phyloP scores from a whole-genome alignment of 2,888 invertebrate genomes.

The Tillus elongatus region DNA sequence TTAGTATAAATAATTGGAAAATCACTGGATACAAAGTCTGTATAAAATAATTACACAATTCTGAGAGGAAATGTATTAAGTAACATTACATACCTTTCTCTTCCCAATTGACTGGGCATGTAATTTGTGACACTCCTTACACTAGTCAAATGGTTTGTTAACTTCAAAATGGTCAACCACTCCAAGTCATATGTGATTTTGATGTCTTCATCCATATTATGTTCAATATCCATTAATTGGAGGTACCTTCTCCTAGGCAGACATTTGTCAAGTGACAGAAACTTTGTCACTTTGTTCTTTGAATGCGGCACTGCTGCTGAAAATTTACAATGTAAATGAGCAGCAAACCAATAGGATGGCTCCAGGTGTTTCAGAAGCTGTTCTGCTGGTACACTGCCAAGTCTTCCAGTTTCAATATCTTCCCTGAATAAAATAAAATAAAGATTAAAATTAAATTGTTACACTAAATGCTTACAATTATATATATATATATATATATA shows the following conservation, averaged over 20 bases:
- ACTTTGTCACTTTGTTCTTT: slow-evolving; percentile 59
- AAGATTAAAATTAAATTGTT: too few relatives aligned
- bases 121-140: slow-evolving; percentile 60
- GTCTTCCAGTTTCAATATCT: slow-evolving; percentile 67
- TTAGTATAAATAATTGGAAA: too few relatives aligned
- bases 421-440: slow-evolving; percentile 48
- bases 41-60: background rate
- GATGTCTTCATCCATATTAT: slow-evolving; percentile 47
- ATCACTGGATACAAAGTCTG: too few relatives aligned
- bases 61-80: too few relatives aligned
- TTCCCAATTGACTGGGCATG: slow-evolving; percentile 71
- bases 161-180: slow-evolving; percentile 82
- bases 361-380: slow-evolving; percentile 71
- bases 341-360: slow-evolving; percentile 93
- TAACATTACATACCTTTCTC: slow-evolving; percentile 63
- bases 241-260: slow-evolving; percentile 80
- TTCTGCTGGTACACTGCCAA: slow-evolving; percentile 84
- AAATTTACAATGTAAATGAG: slow-evolving; percentile 95
- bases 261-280: slow-evolving; percentile 94
- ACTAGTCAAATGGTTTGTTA: slow-evolving; percentile 81
- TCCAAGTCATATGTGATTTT: slow-evolving; percentile 76
- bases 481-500: too few relatives aligned
- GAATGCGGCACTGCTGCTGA: slow-evolving; percentile 76
- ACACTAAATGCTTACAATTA: too few relatives aligned
- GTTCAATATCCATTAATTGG: slow-evolving; percentile 62